These are phyloP conservation scores for Hylaeus anthracinus DNA, from an alignment of 1,140 invertebrate genomes.

Conservation along the genomic window DNA sequence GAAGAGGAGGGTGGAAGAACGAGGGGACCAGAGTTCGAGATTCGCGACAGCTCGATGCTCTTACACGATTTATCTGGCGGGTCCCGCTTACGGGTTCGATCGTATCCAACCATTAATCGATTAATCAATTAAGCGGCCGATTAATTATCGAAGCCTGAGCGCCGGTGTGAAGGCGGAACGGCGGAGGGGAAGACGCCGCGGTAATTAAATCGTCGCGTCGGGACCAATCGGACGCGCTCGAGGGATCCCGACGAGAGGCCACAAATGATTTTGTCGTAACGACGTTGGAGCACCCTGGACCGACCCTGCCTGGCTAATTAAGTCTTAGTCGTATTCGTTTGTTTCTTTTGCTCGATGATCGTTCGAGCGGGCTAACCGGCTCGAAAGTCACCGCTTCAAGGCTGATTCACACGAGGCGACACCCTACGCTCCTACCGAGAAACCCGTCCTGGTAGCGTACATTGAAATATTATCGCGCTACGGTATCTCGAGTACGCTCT, in stretches of 20 bases:
- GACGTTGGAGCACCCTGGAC: slow-evolving; percentile 56
- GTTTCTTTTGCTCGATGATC: slow-evolving; percentile 48
- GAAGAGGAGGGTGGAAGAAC: no score
- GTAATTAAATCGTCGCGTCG: slow-evolving; percentile 74
- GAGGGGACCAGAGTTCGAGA: slow-evolving; percentile 18
- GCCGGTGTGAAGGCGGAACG: slow-evolving; percentile 34
- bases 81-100: slow-evolving; percentile 38
- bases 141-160: slow-evolving; percentile 67
- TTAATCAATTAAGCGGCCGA: slow-evolving; percentile 73
- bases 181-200: slow-evolving; percentile 22
- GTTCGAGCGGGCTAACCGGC: slow-evolving; percentile 40
- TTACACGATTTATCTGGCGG: slow-evolving; percentile 56
- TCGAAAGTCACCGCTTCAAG: slow-evolving; percentile 56
- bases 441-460: slow-evolving; percentile 5
- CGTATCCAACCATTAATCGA: slow-evolving; percentile 63
- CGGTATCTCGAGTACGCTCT: slow-evolving; percentile 38
- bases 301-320: slow-evolving; percentile 62
- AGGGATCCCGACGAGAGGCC: slow-evolving; percentile 60
- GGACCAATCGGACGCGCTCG: slow-evolving; percentile 66
- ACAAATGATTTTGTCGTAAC: slow-evolving; percentile 73
- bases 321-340: slow-evolving; percentile 62
- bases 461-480: slow-evolving; percentile 40
- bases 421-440: slow-evolving; percentile 13
- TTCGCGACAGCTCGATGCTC: slow-evolving; percentile 43
- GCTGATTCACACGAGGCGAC: slow-evolving; percentile 51